Evolutionary conservation across 2,888 invertebrate genomes (phyloP), one percentile per base, ranked within the genome.

Genomic region (Lasioglossum figueresi): DNA sequence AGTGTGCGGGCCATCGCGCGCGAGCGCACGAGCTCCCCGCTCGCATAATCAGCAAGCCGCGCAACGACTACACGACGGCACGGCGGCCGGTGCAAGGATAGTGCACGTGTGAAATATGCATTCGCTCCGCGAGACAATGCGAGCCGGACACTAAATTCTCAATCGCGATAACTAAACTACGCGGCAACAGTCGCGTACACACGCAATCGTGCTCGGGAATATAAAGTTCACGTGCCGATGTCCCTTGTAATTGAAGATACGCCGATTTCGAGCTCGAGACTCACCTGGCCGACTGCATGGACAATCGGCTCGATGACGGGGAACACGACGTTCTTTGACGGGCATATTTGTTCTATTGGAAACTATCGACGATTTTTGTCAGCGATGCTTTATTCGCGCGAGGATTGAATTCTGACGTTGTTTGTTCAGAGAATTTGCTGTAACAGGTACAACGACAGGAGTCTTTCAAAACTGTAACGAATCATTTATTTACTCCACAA

Each of bases 101-200:
- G 87, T 81, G 92, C 92, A 92, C 92, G 92, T 92, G 92, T 92
- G 93, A 93, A 93, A 93, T 93, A 93, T 93, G 92, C 92, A 93
- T 93, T 93, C 92, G 89, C 92, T 92, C 87, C 91, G 87, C 91
- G 92, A 93, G 92, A 93, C 93, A 93, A 93, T 93, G 93, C 93
- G 84, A 91, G 87, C 89, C 89, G 90, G 89, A 87, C 90, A 89
- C 91, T 91, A 88, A 91, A 91, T 91, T 89, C 90, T 89, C 90
- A 82, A 89, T 89, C 91, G 90, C 91, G 90, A 91, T 91, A 91
- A 91, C 91, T 89, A 88, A 89, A 89, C 85, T 88, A 89, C 85
- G 88, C 88, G 83, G 83, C 82, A 63, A 40, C 34, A 79, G 80
- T 80, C 86, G 84, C 86, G 88, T 86, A 88, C 88, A 86, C 88